Evolutionary conservation across 2,113 vertebrate species (phyloP), one percentile per base, ranked within the genome.

Genomic region (Lampris incognitus): DNA sequence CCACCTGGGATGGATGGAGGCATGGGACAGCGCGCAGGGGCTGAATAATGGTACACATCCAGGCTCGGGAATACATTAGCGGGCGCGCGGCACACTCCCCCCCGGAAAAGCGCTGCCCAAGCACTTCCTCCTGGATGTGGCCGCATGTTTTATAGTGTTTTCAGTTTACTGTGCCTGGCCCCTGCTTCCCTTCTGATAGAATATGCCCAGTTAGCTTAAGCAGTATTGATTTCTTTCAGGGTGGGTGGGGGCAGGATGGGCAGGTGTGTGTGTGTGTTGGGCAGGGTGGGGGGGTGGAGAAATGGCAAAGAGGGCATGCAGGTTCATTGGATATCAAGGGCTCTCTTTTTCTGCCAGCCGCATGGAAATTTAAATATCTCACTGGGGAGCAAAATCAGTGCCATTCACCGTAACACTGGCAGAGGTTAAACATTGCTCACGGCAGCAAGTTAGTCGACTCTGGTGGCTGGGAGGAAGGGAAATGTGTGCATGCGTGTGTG

Each of bases 141-240:
- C 83, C 85, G 89, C 89, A 86, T 88, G 88, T 87, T 92, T 91
- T 84, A 88, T 75, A 84, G 87, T 58, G 40, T 78, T 75, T 85
- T 85, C 59, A 63, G 81, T 92, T 86, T 84, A 79, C 84, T 77
- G 66, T 64, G 63, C 66, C 76, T 46, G 13, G 67, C 55, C 62
- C 75, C 24, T 7, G 60, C 77, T 74, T 83, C 63, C 74, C 88
- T 57, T 76, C 76, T 3, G 1, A 51, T 46, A 80, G 86, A 88
- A 87, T 77, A 67, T 84, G 81, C 67, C 86, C 74, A 64, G 85
- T 85, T 90, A 84, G 76, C 78, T 82, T 81, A 75, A 85, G 74
- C 77, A 78, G 76, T 81, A 90, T 85, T 59, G 84, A 90, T 85
- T 62, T 57, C 66, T 10, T 11, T n/a, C 48, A 83, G 77, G 36